Evolutionary conservation across 1,140 invertebrate genomes (phyloP), one percentile per base, ranked within the genome.

Genomic region (Eciton burchellii): DNA sequence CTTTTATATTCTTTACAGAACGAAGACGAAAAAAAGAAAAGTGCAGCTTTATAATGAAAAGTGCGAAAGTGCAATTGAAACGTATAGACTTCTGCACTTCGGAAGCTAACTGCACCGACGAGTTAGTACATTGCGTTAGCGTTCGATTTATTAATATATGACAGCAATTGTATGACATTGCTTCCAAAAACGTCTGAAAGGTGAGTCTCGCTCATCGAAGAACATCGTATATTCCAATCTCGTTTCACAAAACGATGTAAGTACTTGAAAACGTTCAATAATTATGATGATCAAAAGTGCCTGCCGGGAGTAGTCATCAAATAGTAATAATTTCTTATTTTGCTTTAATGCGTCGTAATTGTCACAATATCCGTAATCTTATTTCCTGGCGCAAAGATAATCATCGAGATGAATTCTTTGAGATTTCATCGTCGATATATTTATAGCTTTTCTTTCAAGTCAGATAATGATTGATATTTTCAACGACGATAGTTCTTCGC

Each of bases 311-410:
- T 77, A 65, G 84, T 90, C 24, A 65, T 84, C 14, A 90, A 89
- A 84, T 87, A 89, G 88, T 91, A 91, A 26, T 66, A 63, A 21
- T 21, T 54, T 45, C 82, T 74, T 77, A 49, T 71, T 84, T 62
- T 6, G 0, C 47, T 26, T 47, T 47, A 16, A 5, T 8, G 14
- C 76, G 52, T 77, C 14, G 14, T 11, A 59, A 70, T 63, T 52
- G 2, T 35, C 35, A 6, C 35, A 6, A 3, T 35, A 35, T 35
- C 2, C 35, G 6, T 35, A 35, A 19, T 29, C 14, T 14, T n/a
- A 47, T 59, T 54, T 84, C 74, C 35, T 26, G 4, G 3, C 5
- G 24, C 35, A 56, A n/a, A 52, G 43, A 21, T 43, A 12, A 47
- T 41, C 45, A 66, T 71, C 19, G 0, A 24, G 16, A n/a, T n/a